Evolutionary conservation across 2,888 invertebrate genomes (phyloP), one percentile per base, ranked within the genome.

Genomic region (Sphaerophoria taeniata): DNA sequence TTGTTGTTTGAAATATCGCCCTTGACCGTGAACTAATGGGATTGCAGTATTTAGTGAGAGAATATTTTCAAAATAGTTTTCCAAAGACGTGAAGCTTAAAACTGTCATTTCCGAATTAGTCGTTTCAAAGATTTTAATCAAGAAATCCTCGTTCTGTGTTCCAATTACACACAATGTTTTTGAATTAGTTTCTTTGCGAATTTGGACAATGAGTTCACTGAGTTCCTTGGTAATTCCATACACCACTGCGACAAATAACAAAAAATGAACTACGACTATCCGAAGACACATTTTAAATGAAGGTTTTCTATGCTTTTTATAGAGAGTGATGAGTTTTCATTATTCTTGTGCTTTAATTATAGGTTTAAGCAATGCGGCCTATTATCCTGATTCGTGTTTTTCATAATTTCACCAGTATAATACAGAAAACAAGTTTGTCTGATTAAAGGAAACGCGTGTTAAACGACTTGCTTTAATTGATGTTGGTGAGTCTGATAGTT

Each of bases 91-190:
- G 6, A 63, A 49, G 16, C 14, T 11, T 16, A 65, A 14, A 16
- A 65, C n/a, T 49, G 65, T 2, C 31, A 16, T 36, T 14, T 49
- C 4, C 0, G 7, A 12, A 24, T 24, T 24, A 6, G 33, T 45
- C 0, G 16, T 36, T 16, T 51, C 34, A 12, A 49, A 49, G 3
- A 11, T 34, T 6, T n/a, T 6, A 6, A 33, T 36, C 11, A 65
- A 16, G 0, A 9, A 12, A 16, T 47, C 36, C 12, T 47, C 34
- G 11, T 24, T 24, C 24, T 65, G 47, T 11, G 6, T 16, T 6
- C 49, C 49, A 51, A 49, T 49, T 0, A 65, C 16, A 34, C 47
- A 47, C 34, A 65, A 16, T 34, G 16, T 65, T 16, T 14, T 36
- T 9, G 34, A 31, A 16, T 49, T 12, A 14, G 16, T 49, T 49